Conservation (phyloP, 2,888 invertebrate genomes). For the Chymomyza fuscimana region DNA sequence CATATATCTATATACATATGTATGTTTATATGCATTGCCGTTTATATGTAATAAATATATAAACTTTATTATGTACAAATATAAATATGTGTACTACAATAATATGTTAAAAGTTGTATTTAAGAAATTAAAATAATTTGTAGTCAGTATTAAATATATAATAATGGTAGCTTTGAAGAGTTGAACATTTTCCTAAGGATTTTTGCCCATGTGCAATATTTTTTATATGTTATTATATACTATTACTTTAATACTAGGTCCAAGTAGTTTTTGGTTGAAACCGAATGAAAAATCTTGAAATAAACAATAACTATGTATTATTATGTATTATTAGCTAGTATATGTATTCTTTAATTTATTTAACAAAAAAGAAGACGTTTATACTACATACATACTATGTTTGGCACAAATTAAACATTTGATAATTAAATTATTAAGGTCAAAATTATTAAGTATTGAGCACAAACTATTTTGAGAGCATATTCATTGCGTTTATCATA, state of each 20-base stretch:
- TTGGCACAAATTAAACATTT: not conserved
- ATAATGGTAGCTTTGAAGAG: conserved; percentile 38
- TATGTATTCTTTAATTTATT: not conserved
- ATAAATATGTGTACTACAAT: conserved; percentile 3
- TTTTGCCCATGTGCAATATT: conserved; percentile 9
- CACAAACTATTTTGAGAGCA: not conserved
- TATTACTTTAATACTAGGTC: conserved; percentile 37
- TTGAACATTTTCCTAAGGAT: conserved; percentile 24
- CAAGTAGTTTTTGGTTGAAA: conserved; percentile 27
- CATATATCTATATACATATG: conserved; percentile 12
- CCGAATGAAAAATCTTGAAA: conserved; percentile 1
- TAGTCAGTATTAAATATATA: conserved; percentile 29
- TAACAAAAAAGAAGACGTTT: not conserved
- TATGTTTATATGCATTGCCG: not conserved
- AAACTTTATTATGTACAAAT: not conserved
- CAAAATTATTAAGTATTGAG: not conserved
- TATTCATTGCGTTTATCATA: not conserved
- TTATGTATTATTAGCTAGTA: not conserved
- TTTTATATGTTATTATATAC: conserved; percentile 36
- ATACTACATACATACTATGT: not conserved
- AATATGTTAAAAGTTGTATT: not conserved
- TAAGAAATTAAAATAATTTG: conserved; percentile 15
- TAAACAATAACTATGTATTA: conserved; percentile 15
- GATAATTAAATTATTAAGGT: not conserved
- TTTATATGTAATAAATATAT: not conserved